Evolutionary conservation across 2,888 invertebrate species (phyloP), one percentile per base, ranked within the genome.

Genomic region (Philopedon plagiatum): DNA sequence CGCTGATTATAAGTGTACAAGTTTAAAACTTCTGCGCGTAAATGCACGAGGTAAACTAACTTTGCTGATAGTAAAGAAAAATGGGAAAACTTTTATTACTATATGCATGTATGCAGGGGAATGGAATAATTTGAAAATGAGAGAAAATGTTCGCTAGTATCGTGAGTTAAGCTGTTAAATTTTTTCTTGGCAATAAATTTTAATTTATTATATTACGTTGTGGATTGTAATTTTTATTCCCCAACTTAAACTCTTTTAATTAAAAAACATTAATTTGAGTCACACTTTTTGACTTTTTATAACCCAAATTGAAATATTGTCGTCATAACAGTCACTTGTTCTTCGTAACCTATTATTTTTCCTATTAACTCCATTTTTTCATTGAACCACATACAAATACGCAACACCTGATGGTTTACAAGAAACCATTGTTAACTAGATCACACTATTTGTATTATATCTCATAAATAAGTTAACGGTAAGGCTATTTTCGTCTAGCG

Each of bases 21-120:
- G 39, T 65, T 60, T 49, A 39, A 64, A 69, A 71, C 64, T 71
- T 71, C 13, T 58, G 29, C 62, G 41, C 54, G 51, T 56, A 57
- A 58, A 34, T 46, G 46, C 32, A 15, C 8, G 1, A 61, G 46
- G 46, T 44, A 46, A 61, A 32, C 61, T 61, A 19, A 37, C 57
- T 46, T 46, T n/a, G 46, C 29, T 19, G 61, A 61, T 61, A 61
- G 44, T 61, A 19, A 32, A 46, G 70, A 71, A 71, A 71, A 71
- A 71, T 71, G 70, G 64, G 54, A 51, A 71, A 63, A 69, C 63
- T 69, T 69, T 15, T 69, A 69, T 69, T 63, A 58, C 57, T 23
- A 46, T n/a, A n/a, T 62, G 23, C 49, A 37, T 41, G 21, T 19
- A 41, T 54, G 64, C 26, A 29, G 15, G 15, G 29, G 29, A 29